A percentile compares a stretch with the other conserved stretches of the same genome.
Conservation (phyloP, 2,888 invertebrate genomes). For the Cyclophora punctaria region DNA sequence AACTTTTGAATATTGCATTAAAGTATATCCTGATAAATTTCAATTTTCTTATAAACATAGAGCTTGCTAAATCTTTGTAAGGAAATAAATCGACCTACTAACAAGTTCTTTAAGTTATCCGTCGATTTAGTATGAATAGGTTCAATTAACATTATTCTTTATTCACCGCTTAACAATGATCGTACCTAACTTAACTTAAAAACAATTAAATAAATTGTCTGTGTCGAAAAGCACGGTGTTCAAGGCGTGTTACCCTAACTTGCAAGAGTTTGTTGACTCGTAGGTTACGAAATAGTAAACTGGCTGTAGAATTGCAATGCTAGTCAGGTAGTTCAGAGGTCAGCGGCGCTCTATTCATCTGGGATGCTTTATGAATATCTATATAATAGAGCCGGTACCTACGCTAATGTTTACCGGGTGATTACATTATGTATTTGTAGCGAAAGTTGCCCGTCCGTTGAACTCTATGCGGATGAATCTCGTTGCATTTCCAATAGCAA, state of each 20-base stretch:
- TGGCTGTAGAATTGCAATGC: conserved; percentile 16
- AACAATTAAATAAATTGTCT: no score
- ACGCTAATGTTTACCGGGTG: conserved; percentile 11
- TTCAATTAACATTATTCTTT: no score
- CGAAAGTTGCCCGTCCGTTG: conserved; percentile 59
- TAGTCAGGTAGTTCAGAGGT: conserved; percentile 23
- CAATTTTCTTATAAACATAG: no score
- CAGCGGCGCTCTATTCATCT: conserved; percentile 17
- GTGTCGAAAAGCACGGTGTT: no score
- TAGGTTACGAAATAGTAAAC: conserved; percentile 9
- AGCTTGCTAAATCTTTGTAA: no score
- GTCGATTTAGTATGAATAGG: no score
- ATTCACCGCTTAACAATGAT: no score
- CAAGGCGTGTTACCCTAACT: not conserved
- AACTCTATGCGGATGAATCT: conserved; percentile 50
- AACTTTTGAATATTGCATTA: no score
- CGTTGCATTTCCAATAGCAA: conserved; percentile 37
- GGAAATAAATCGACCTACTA: no score
- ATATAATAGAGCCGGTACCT: conserved; percentile 9
- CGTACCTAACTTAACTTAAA: no score
- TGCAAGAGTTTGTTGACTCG: conserved; percentile 1
- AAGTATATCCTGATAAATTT: no score
- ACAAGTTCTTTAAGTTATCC: no score
- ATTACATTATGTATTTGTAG: conserved; percentile 35
- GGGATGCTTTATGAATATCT: conserved; percentile 9